Evolutionary conservation across 1,140 invertebrate genomes (phyloP).

Genomic region (Latrodectus geometricus): DNA sequence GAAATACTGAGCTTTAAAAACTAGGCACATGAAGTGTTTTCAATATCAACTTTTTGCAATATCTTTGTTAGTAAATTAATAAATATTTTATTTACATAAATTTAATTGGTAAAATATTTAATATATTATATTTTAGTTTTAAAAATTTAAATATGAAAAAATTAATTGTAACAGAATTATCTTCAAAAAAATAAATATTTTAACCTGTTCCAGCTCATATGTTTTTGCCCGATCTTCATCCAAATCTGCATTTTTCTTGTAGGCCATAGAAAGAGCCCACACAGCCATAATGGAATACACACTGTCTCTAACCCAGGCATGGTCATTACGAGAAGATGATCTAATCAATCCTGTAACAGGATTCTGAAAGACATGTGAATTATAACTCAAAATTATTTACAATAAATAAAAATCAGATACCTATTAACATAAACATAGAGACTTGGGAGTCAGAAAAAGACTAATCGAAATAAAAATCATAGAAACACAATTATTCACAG

Average conservation of each 20-base stretch:
- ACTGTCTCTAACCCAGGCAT: conserved; percentile 99
- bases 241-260: conserved; percentile 95
- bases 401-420: too few relatives aligned
- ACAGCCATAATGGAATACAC: conserved; percentile 96
- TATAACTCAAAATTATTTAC: too few relatives aligned
- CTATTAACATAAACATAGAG: too few relatives aligned
- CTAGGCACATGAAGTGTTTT: too few relatives aligned
- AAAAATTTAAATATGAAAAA: neutral
- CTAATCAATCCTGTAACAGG: conserved; percentile 94
- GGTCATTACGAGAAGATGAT: conserved; percentile 81
- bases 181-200: conserved; percentile 35
- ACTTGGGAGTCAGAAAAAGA: too few relatives aligned
- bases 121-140: neutral
- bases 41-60: too few relatives aligned
- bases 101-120: too few relatives aligned
- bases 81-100: too few relatives aligned
- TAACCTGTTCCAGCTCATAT: conserved; percentile 92
- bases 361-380: conserved; percentile 74
- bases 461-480: too few relatives aligned
- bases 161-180: neutral
- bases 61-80: too few relatives aligned
- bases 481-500: too few relatives aligned
- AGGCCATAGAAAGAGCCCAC: conserved; percentile 98
- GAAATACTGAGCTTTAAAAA: neutral
- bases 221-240: conserved; percentile 98